These are phyloP conservation scores for Drosophila tristis DNA, from an alignment of 1,140 invertebrate species.

Conservation along the genomic window DNA sequence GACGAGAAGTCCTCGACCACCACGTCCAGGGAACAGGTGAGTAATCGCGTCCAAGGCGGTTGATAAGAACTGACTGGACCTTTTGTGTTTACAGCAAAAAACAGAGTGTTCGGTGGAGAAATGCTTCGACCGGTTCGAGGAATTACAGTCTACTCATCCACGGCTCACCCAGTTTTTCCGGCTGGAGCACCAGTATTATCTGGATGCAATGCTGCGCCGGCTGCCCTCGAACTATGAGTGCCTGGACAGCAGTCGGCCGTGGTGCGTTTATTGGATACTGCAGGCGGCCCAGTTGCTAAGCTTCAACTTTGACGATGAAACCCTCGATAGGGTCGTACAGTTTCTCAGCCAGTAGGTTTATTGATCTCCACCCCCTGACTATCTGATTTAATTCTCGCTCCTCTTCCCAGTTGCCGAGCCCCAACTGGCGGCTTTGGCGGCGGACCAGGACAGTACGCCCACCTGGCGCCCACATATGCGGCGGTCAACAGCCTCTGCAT, in stretches of 20 bases:
- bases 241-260: conserved; percentile 96
- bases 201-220: conserved; percentile 89
- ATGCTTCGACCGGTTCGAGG: conserved; percentile 87
- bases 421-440: conserved; percentile 96
- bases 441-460: conserved; percentile 95
- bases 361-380: neutral
- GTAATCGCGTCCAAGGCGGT: conserved; percentile 33
- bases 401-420: conserved; percentile 89
- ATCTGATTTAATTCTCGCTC: conserved; percentile 4
- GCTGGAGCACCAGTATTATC: conserved; percentile 88
- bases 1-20: conserved; percentile 85
- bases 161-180: conserved; percentile 87
- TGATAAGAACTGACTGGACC: conserved; percentile 15
- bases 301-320: conserved; percentile 88
- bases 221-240: conserved; percentile 90
- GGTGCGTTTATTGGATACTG: conserved; percentile 98
- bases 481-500: conserved; percentile 96
- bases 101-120: conserved; percentile 88
- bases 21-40: conserved; percentile 87
- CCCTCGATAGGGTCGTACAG: conserved; percentile 88
- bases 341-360: conserved; percentile 87
- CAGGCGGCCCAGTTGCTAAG: conserved; percentile 94
- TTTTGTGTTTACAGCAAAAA: conserved; percentile 86
- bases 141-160: conserved; percentile 85
- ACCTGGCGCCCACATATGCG: conserved; percentile 98